A percentile compares a stretch with the other conserved stretches of the same genome.
Evolutionary conservation across 2,888 invertebrate genomes (phyloP).

Genomic region (Hetaerina titia): DNA sequence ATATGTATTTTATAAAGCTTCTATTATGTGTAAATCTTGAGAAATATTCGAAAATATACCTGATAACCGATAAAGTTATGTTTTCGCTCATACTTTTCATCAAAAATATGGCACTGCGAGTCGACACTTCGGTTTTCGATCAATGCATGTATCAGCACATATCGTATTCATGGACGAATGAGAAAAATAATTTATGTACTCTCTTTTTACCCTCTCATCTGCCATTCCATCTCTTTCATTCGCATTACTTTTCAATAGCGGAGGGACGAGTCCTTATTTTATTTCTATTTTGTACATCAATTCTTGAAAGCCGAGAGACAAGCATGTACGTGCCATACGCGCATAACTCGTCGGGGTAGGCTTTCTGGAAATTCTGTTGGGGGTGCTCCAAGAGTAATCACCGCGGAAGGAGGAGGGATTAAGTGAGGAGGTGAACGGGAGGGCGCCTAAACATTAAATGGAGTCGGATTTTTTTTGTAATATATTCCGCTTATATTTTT

Average conservation of each 20-base stretch:
- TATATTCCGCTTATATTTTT: not conserved
- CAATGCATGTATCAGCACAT: not conserved
- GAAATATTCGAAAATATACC: too few species aligned
- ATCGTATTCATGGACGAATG: not conserved
- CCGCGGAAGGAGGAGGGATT: not conserved
- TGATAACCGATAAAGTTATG: too few species aligned
- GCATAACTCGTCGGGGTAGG: not conserved
- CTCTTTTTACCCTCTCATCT: not conserved
- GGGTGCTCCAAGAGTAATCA: constrained; percentile 39
- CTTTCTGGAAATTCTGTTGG: constrained; percentile 25
- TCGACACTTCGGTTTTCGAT: not conserved
- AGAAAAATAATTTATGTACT: not conserved
- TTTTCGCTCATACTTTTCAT: too few species aligned
- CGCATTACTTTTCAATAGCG: not conserved
- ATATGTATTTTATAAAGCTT: too few species aligned
- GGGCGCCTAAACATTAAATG: not conserved
- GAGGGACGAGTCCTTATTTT: constrained; percentile 30
- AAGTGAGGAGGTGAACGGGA: not conserved
- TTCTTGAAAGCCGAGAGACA: not conserved
- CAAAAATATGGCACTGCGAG: too few species aligned
- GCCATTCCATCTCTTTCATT: not conserved
- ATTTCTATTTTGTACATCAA: not conserved
- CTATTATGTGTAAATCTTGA: too few species aligned
- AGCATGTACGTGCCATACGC: not conserved
- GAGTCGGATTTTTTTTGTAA: constrained; percentile 32